Conservation (phyloP, 2,888 invertebrate species). For the Pseudococcus jackbeardsleyi region DNA sequence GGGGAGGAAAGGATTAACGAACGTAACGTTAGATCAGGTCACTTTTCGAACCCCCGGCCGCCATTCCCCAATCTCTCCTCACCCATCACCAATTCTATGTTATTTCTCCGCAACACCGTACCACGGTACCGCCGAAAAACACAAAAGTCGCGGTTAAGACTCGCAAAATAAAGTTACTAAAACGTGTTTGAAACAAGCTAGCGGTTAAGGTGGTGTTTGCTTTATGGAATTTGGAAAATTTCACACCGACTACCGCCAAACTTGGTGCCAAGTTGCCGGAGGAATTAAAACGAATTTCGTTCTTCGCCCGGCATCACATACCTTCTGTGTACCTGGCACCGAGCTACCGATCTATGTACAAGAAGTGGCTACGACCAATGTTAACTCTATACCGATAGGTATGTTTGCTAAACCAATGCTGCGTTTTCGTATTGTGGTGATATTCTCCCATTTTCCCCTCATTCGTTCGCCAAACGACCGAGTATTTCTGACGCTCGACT, state of each 20-base stretch:
- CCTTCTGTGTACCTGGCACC: too few species aligned
- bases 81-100: background rate
- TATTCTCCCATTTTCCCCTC: background rate
- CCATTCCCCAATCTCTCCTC: background rate
- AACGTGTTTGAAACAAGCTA: slow-evolving; percentile 8
- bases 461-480: background rate
- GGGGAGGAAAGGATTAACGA: background rate
- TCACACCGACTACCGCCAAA: background rate
- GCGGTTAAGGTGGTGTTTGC: slow-evolving; percentile 40
- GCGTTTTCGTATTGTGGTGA: background rate
- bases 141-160: background rate
- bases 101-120: background rate
- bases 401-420: background rate
- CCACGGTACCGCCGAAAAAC: background rate
- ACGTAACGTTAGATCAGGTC: slow-evolving; percentile 20
- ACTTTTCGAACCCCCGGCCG: background rate
- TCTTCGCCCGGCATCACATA: background rate
- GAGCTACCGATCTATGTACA: too few species aligned
- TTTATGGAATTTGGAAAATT: slow-evolving; percentile 38
- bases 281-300: slow-evolving; percentile 25
- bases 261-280: background rate
- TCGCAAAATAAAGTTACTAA: slow-evolving; percentile 17
- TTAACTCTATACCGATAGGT: background rate
- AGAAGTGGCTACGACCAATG: background rate
- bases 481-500: background rate